These are phyloP conservation scores for Drosophila percnosoma DNA, from an alignment of 2,888 invertebrate species.

Conservation along the genomic window DNA sequence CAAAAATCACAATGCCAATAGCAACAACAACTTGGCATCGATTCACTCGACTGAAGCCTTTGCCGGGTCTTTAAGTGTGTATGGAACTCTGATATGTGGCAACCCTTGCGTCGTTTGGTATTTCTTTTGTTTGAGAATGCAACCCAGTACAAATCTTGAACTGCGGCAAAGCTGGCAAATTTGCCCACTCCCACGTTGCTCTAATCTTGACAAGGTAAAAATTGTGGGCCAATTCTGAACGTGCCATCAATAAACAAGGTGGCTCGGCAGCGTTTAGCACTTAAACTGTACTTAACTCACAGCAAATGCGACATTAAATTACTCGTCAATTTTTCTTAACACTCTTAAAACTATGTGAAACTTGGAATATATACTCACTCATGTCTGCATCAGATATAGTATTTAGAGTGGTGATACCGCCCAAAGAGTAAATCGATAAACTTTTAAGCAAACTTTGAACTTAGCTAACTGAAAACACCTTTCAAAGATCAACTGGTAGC, in stretches of 20 bases:
- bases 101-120: slow-evolving; percentile 20
- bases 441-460: background rate
- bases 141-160: slow-evolving; percentile 25
- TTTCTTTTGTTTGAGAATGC: slow-evolving; percentile 38
- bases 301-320: background rate
- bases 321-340: background rate
- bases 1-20: slow-evolving; percentile 4
- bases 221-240: background rate
- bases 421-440: background rate
- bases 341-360: background rate
- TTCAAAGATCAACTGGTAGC: background rate
- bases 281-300: background rate
- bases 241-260: background rate
- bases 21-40: slow-evolving; percentile 44
- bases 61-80: slow-evolving; percentile 21
- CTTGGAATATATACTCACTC: background rate
- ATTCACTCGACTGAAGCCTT: slow-evolving; percentile 28
- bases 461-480: background rate
- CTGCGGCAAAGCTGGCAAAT: slow-evolving; percentile 12
- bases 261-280: background rate
- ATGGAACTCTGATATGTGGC: slow-evolving; percentile 27
- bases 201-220: slow-evolving; percentile 2
- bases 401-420: background rate
- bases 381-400: background rate
- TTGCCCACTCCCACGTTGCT: slow-evolving; percentile 9